phyloP scores from a whole-genome alignment of 2,888 invertebrate genomes.

The Hypselothyrea guttata region DNA sequence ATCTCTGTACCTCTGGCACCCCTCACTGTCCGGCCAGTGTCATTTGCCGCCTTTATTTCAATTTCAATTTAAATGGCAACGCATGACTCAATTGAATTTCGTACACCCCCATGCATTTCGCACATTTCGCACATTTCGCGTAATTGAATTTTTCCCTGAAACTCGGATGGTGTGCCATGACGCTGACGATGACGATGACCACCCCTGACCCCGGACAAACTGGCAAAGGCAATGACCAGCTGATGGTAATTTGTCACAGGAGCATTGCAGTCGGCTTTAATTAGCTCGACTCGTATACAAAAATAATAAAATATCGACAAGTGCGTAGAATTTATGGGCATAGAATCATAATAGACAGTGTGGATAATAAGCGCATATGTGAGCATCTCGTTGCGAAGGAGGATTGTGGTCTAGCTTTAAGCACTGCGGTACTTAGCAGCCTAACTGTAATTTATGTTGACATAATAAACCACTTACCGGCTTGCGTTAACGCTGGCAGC shows the following conservation, averaged over 20 bases:
- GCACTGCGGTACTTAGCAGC: slow-evolving; percentile 25
- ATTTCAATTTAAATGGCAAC: slow-evolving; percentile 57
- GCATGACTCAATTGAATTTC: slow-evolving; percentile 66
- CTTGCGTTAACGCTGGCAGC: slow-evolving; percentile 73
- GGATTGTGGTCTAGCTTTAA: slow-evolving; percentile 15
- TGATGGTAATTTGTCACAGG: slow-evolving; percentile 70
- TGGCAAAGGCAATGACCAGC: slow-evolving; percentile 30
- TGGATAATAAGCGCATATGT: slow-evolving; percentile 32
- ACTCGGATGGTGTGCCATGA: neutral
- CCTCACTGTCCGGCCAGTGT: slow-evolving; percentile 22
- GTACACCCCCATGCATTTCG: slow-evolving; percentile 34
- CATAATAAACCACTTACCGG: slow-evolving; percentile 80
- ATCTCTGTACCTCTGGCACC: slow-evolving; percentile 6
- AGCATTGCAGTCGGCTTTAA: slow-evolving; percentile 40
- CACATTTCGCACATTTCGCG: slow-evolving; percentile 10
- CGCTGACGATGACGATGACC: too few species aligned
- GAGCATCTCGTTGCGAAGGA: slow-evolving; percentile 25
- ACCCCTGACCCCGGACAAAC: slow-evolving; percentile 64
- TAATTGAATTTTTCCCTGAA: slow-evolving; percentile 58
- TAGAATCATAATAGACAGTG: slow-evolving; percentile 45
- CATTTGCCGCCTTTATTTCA: slow-evolving; percentile 34
- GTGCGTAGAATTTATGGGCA: slow-evolving; percentile 60
- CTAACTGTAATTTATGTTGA: slow-evolving; percentile 75
- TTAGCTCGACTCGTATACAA: slow-evolving; percentile 36
- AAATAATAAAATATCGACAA: slow-evolving; percentile 46